phyloP scores from a whole-genome alignment of 1,140 invertebrate genomes.

The Pissodes strobi region DNA sequence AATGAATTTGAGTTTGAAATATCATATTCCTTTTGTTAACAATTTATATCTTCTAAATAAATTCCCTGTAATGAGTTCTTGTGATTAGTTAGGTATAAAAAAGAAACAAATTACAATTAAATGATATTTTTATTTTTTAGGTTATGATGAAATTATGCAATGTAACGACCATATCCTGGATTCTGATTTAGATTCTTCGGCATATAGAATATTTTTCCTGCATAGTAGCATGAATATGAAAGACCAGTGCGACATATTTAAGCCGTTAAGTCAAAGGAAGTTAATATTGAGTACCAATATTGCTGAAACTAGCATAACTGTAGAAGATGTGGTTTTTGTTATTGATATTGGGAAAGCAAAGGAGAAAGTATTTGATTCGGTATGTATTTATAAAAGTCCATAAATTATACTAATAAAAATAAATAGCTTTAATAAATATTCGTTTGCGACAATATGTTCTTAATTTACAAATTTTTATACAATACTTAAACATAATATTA shows the following conservation, averaged over 20 bases:
- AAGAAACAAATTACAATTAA: too few species aligned
- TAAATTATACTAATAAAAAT: too few species aligned
- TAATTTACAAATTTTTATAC: too few species aligned
- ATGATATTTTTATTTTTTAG: conserved; percentile 6
- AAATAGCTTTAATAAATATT: too few species aligned
- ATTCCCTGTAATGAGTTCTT: too few species aligned
- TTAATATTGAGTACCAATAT: conserved; percentile 94
- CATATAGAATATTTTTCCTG: conserved; percentile 70
- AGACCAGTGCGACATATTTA: conserved; percentile 82
- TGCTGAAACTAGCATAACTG: conserved; percentile 91
- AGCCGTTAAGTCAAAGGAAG: conserved; percentile 68
- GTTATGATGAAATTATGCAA: conserved; percentile 86
- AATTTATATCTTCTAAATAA: too few species aligned
- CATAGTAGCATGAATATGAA: conserved; percentile 83
- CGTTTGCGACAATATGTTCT: too few species aligned
- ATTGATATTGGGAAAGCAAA: conserved; percentile 91
- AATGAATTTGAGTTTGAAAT: too few species aligned
- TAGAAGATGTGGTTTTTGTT: conserved; percentile 89
- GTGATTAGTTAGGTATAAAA: too few species aligned
- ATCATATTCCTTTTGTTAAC: too few species aligned
- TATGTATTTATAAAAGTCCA: too few species aligned
- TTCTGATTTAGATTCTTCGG: conserved; percentile 61
- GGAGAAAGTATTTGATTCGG: conserved; percentile 78
- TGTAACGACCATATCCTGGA: conserved; percentile 70
- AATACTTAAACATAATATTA: too few species aligned